Evolutionary conservation across 2,888 invertebrate genomes (phyloP), one percentile per base, ranked within the genome.

Genomic region (Brenthis daphne): DNA sequence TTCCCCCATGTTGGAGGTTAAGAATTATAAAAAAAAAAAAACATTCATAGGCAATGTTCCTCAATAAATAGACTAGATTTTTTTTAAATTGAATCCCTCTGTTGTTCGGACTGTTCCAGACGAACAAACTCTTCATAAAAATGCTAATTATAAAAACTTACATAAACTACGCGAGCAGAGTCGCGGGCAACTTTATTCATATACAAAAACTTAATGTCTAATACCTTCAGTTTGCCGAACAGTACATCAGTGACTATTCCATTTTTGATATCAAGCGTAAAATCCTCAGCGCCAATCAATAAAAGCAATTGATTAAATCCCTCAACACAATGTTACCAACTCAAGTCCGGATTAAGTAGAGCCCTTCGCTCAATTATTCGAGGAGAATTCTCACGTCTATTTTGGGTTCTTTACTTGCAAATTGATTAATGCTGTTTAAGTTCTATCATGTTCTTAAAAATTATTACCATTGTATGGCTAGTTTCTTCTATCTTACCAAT

Each of bases 241-340:
- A 51, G 51, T 60, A 65, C 67, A 68, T 63, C 24, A 51, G 13
- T 54, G 11, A 37, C 55, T 50, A 72, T 72, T 70, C 47, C 55
- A 48, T 51, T 65, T 60, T 60, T 71, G 57, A 70, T 78, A 70
- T 79, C 77, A 76, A 77, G 81, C 83, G 80, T 77, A 71, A 80
- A 77, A 85, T 83, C 82, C 81, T 80, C 74, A 77, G 80, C 77
- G 77, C 79, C 80, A 81, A 55, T 67, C 82, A 86, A 88, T 85
- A 83, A 85, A 85, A 84, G 87, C 87, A 87, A 87, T 87, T 86
- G 86, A 87, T 85, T 85, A 84, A 83, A 77, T 79, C 82, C 78
- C 76, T 80, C 75, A 86, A 73, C 76, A 82, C 84, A 84, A 84
- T 82, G 77, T 65, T 63, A 77, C 75, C 75, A 80, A 77, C 80